These are phyloP conservation scores for Nebria salina DNA, from an alignment of 2,888 invertebrate species.

Conservation along the genomic window DNA sequence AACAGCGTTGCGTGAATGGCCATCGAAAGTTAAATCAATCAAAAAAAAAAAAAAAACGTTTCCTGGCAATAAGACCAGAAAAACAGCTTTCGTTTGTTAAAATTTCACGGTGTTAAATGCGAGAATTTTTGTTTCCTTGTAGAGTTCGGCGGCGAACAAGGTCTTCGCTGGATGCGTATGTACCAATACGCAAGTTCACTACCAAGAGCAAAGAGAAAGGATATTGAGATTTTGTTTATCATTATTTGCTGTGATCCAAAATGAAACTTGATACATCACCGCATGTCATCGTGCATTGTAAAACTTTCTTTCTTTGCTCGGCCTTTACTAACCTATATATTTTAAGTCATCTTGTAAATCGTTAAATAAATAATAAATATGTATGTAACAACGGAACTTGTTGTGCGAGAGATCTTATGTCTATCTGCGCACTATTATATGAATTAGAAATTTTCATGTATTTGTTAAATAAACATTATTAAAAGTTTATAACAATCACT, in stretches of 20 bases:
- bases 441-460: background rate
- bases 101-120: background rate
- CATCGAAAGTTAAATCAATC: background rate
- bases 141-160: background rate
- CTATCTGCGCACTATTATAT: background rate
- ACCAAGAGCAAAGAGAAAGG: slow-evolving; percentile 18
- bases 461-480: background rate
- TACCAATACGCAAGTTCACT: slow-evolving; percentile 5
- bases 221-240: background rate
- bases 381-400: background rate
- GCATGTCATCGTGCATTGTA: background rate
- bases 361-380: background rate
- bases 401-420: background rate
- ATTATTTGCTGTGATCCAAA: background rate
- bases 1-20: background rate
- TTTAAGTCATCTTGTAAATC: background rate
- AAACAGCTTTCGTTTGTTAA: background rate
- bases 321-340: slow-evolving; percentile 15
- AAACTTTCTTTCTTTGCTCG: slow-evolving; percentile 2
- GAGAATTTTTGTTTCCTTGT: background rate
- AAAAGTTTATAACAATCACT: background rate
- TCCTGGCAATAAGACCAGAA: background rate
- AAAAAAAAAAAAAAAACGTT: background rate
- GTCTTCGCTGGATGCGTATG: background rate
- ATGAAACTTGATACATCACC: slow-evolving; percentile 6